Evolutionary conservation across 2,888 invertebrate genomes (phyloP).

Genomic region (Drosophila mettleri): DNA sequence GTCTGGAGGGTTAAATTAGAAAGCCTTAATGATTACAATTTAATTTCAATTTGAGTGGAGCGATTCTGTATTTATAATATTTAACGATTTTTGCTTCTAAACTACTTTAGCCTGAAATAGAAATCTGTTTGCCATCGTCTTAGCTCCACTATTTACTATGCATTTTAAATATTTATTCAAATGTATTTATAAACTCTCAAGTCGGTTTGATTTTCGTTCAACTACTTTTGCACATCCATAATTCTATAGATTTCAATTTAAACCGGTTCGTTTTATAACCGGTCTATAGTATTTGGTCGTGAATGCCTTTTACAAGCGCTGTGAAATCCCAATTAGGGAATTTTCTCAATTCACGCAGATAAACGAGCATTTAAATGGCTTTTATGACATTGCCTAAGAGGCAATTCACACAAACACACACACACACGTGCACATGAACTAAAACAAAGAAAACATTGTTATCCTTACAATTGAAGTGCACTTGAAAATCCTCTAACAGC

Average conservation of each 20-base stretch:
- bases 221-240: slow-evolving; percentile 9
- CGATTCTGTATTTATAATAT: no score
- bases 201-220: slow-evolving; percentile 3
- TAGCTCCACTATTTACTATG: neutral
- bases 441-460: slow-evolving; percentile 62
- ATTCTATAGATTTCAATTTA: neutral
- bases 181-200: slow-evolving; percentile 6
- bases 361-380: slow-evolving; percentile 33
- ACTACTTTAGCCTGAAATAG: neutral
- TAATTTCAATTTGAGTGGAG: neutral
- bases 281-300: neutral
- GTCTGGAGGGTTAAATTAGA: neutral
- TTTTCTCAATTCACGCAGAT: slow-evolving; percentile 17
- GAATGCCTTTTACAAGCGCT: slow-evolving; percentile 1
- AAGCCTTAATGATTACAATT: neutral
- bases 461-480: slow-evolving; percentile 69
- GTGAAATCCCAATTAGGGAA: slow-evolving; percentile 15
- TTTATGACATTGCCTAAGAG: slow-evolving; percentile 22
- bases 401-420: slow-evolving; percentile 5
- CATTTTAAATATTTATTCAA: neutral
- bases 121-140: neutral
- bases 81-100: neutral
- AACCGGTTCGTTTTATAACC: slow-evolving; percentile 5
- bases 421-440: neutral
- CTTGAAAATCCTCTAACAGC: slow-evolving; percentile 31